A percentile compares a stretch with the other conserved stretches of the same genome.
phyloP scores from a whole-genome alignment of 2,113 vertebrate genomes.

The Choloepus hoffmanni region DNA sequence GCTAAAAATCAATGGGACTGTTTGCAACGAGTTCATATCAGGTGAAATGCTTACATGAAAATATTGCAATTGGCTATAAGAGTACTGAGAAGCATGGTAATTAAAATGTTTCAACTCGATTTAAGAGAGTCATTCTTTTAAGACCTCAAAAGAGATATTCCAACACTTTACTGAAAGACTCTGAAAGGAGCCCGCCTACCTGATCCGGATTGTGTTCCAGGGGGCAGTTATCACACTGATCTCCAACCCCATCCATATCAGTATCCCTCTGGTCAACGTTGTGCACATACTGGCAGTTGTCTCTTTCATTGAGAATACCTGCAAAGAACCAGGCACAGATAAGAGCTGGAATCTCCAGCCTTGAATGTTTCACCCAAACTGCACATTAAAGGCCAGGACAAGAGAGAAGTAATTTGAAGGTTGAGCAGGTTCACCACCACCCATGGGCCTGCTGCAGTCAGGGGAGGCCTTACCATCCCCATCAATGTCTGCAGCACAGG shows the following conservation, averaged over 20 bases:
- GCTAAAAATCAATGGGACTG: neutral
- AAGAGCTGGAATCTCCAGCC: neutral
- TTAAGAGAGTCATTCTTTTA: neutral
- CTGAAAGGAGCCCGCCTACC: conserved; percentile 84
- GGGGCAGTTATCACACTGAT: conserved; percentile 99
- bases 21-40: neutral
- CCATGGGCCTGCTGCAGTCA: rapidly evolving
- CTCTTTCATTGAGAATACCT: conserved; percentile 97
- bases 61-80: neutral
- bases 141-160: neutral
- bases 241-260: conserved; percentile 96
- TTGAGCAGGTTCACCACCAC: rapidly evolving
- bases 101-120: neutral
- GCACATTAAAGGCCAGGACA: neutral
- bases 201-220: conserved; percentile 98
- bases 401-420: neutral
- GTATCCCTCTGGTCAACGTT: conserved; percentile 98
- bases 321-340: conserved; percentile 49
- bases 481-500: conserved; percentile 97
- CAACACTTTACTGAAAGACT: neutral
- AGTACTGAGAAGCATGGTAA: neutral
- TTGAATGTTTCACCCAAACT: neutral
- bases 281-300: conserved; percentile 98
- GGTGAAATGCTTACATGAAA: neutral
- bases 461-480: conserved; percentile 92